Evolutionary conservation across 1,140 invertebrate species (phyloP).

Genomic region (Pemphigus obesinymphae): DNA sequence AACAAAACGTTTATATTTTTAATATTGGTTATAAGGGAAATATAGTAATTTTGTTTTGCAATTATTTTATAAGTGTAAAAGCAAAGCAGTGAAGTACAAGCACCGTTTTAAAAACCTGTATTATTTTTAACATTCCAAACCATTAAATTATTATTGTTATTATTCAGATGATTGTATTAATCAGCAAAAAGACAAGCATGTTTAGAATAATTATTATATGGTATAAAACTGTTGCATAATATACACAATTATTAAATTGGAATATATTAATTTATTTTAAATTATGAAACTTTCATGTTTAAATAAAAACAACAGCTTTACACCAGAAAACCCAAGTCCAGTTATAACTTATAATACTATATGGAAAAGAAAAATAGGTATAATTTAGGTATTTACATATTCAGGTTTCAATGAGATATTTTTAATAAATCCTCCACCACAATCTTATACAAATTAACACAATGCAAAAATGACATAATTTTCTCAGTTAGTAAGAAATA

Average conservation of each 20-base stretch:
- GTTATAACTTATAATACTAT: neutral
- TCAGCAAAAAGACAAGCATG: neutral
- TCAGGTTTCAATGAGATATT: neutral
- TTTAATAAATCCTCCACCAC: conserved; percentile 34
- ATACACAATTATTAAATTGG: neutral
- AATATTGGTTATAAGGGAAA: neutral
- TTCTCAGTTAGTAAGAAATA: conserved; percentile 8
- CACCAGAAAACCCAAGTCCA: neutral
- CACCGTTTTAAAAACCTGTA: neutral
- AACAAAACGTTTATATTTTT: neutral
- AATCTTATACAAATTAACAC: conserved; percentile 22
- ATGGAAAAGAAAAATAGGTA: neutral
- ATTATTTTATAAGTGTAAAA: conserved; percentile 26
- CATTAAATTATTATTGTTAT: neutral
- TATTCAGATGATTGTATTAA: conserved; percentile 4
- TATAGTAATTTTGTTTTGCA: conserved; percentile 1
- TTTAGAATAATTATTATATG: neutral
- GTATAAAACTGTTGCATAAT: conserved; percentile 1
- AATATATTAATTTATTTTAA: too few species aligned
- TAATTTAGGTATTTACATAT: neutral
- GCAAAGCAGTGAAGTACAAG: conserved; percentile 34
- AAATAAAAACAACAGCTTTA: conserved; percentile 5
- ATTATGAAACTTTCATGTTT: too few species aligned
- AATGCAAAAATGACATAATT: conserved; percentile 4
- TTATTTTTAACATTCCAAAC: neutral